Conservation (phyloP, 2,113 vertebrate species). For the Poeciliopsis prolifica region DNA sequence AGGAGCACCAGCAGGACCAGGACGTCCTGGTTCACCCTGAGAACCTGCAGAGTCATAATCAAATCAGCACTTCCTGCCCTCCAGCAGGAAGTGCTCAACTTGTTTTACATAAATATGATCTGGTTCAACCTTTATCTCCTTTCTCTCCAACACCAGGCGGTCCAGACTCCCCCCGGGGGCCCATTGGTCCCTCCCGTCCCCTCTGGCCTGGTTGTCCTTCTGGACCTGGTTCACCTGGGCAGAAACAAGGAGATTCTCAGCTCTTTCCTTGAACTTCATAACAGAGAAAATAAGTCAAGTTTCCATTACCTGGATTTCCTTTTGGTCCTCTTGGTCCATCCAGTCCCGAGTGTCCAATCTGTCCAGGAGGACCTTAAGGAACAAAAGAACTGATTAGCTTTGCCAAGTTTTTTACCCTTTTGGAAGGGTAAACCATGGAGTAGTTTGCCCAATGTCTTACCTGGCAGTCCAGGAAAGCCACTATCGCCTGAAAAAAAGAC, state of each 20-base stretch:
- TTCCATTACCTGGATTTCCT: constrained; percentile 84
- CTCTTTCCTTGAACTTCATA: not conserved
- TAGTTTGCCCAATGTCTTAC: constrained; percentile 52
- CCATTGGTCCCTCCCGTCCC: constrained; percentile 87
- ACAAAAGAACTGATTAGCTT: not conserved
- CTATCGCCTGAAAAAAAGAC: constrained; percentile 70
- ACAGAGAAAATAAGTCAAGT: not conserved
- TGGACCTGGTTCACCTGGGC: constrained; percentile 85
- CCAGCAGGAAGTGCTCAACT: not conserved
- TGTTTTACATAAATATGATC: not conserved
- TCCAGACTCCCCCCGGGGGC: constrained; percentile 87
- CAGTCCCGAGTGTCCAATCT: constrained; percentile 84
- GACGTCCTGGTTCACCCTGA: constrained; percentile 82
- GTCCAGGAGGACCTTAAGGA: constrained; percentile 81
- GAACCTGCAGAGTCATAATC: constrained; percentile 74
- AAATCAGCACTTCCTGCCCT: not conserved
- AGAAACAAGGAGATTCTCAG: not conserved
- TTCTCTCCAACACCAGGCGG: constrained; percentile 86
- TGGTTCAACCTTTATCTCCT: constrained; percentile 88
- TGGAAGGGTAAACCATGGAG: not conserved
- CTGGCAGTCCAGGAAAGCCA: constrained; percentile 76
- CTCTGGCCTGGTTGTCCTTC: constrained; percentile 89
- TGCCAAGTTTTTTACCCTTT: not conserved
- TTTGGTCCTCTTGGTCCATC: constrained; percentile 90
- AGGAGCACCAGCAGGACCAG: constrained; percentile 80